These are phyloP conservation scores for Plutomurus gul DNA, from an alignment of 1,140 invertebrate species.

Conservation along the genomic window DNA sequence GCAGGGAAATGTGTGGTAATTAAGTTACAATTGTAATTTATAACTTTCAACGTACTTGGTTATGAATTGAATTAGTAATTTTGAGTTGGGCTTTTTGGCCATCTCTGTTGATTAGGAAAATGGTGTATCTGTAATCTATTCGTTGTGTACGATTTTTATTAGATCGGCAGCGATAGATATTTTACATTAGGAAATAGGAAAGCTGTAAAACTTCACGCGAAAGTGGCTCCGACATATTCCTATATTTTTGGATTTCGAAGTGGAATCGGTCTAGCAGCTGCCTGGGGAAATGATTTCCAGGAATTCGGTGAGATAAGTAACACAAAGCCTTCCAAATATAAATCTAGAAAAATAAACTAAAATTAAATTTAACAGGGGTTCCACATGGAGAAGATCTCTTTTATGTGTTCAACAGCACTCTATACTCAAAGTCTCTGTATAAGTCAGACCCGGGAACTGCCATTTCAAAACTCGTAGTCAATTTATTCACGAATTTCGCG, in stretches of 20 bases:
- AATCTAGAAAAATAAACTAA: too few relatives aligned
- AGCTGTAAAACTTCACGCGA: background rate
- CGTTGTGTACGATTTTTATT: too few relatives aligned
- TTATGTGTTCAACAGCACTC: slow-evolving; percentile 40
- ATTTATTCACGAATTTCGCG: slow-evolving; percentile 45
- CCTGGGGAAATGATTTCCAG: background rate
- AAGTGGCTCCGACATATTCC: slow-evolving; percentile 34
- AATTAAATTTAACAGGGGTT: slow-evolving; percentile 19
- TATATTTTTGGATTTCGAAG: slow-evolving; percentile 32
- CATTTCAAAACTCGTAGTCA: slow-evolving; percentile 40
- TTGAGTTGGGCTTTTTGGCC: too few relatives aligned
- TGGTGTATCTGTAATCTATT: too few relatives aligned
- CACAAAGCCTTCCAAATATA: too few relatives aligned
- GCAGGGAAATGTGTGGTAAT: too few relatives aligned
- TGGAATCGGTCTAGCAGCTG: background rate
- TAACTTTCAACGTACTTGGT: too few relatives aligned
- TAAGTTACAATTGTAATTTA: too few relatives aligned
- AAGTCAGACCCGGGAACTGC: slow-evolving; percentile 23
- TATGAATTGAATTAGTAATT: too few relatives aligned
- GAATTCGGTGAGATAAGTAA: too few relatives aligned
- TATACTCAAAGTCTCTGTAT: slow-evolving; percentile 12
- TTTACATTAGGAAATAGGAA: slow-evolving; percentile 28
- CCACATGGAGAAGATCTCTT: slow-evolving; percentile 39
- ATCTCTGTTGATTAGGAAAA: too few relatives aligned
- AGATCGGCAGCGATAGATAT: slow-evolving; percentile 34